A percentile compares a stretch with the other conserved stretches of the same genome.
Conservation (phyloP, 2,888 invertebrate species). For the Priocnemis perturbator region DNA sequence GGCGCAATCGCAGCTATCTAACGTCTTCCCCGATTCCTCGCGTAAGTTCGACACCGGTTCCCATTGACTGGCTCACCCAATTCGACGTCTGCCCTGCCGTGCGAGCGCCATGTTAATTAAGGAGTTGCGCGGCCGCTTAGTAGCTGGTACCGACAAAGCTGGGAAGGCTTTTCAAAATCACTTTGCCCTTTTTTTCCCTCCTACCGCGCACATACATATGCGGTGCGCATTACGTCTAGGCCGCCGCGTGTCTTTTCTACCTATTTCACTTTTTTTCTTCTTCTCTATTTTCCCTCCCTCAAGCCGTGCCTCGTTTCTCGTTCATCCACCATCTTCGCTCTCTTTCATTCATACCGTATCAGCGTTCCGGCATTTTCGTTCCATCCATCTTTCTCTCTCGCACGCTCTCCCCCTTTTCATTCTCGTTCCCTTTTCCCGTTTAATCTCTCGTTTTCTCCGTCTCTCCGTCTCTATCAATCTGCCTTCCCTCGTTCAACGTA, state of each 20-base stretch:
- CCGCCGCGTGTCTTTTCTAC: neutral
- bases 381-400: slow-evolving; percentile 13
- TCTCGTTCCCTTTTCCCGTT: slow-evolving; percentile 22
- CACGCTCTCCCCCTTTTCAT: neutral
- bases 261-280: neutral
- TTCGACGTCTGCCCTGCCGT: too few species aligned
- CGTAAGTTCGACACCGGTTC: too few species aligned
- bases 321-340: neutral
- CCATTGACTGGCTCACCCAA: too few species aligned
- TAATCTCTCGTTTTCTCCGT: neutral
- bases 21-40: too few species aligned
- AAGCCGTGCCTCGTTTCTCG: neutral
- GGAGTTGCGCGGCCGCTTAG: too few species aligned
- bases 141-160: too few species aligned
- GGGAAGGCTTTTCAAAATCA: too few species aligned
- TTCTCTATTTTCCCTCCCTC: slow-evolving; percentile 2
- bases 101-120: too few species aligned
- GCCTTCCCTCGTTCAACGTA: slow-evolving; percentile 12
- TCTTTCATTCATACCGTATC: neutral
- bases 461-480: neutral
- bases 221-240: too few species aligned
- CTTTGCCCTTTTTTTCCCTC: too few species aligned
- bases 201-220: too few species aligned
- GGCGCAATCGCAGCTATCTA: too few species aligned
- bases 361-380: slow-evolving; percentile 8